Conservation (phyloP, 2,888 invertebrate species). For the Hetaerina titia region DNA sequence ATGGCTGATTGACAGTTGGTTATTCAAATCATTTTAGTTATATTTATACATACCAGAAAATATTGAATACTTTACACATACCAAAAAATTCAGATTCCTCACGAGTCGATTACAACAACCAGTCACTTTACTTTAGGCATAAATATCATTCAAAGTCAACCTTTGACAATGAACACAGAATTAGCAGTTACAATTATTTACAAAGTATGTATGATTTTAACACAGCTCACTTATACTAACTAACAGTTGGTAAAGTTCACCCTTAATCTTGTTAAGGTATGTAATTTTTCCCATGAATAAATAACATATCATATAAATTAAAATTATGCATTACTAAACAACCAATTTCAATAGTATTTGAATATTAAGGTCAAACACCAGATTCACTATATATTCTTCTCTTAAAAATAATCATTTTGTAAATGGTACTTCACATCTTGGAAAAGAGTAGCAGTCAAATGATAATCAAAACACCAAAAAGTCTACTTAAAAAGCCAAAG, state of each 20-base stretch:
- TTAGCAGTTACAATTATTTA: slow-evolving; percentile 49
- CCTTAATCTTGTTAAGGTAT: not conserved
- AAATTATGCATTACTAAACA: not conserved
- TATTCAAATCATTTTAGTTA: not conserved
- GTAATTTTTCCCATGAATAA: slow-evolving; percentile 25
- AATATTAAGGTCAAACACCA: not conserved
- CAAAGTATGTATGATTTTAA: not conserved
- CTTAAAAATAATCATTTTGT: not conserved
- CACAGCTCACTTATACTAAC: not conserved
- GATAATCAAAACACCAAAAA: not conserved
- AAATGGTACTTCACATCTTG: not conserved
- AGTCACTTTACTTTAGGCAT: not conserved
- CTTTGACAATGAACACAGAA: not conserved
- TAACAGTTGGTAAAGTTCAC: not conserved
- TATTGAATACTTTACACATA: slow-evolving; percentile 3
- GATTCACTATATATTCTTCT: not conserved
- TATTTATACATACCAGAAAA: slow-evolving; percentile 1
- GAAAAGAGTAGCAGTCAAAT: not conserved
- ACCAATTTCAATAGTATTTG: not conserved
- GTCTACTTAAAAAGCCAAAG: not conserved
- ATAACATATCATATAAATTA: not conserved
- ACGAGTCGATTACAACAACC: not conserved
- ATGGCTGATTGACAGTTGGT: not conserved
- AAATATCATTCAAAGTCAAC: not conserved
- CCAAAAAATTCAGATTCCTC: not conserved